Evolutionary conservation across 2,888 invertebrate genomes (phyloP), one percentile per base, ranked within the genome.

Genomic region (Magallana nippona): DNA sequence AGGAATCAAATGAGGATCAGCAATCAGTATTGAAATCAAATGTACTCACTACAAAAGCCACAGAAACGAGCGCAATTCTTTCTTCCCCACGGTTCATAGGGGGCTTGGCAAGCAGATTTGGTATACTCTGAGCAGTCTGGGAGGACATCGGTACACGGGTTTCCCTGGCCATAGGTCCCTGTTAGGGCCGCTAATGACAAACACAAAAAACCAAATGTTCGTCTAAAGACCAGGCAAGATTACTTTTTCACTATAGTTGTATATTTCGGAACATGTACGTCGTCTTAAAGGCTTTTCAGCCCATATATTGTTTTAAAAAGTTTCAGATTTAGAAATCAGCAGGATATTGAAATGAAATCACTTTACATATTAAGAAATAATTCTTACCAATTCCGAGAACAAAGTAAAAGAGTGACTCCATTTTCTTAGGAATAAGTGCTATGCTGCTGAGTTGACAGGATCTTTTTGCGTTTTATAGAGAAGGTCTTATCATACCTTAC

Each of bases 61-160:
- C 88, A 88, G 63, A 62, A 88, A 11, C 57, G 82, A 1, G 85
- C 78, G 78, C 88, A 88, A 84, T 86, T 86, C n/a, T 82, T 63
- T 55, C 78, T 63, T 5, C 79, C 86, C 88, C 88, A 88, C 5
- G 60, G n/a, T 27, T n/a, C 71, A 56, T 79, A 87, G 1, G 55
- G 19, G 0, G 78, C 78, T 10, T 13, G 58, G 55, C 88, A 88
- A 0, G 87, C 83, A 2, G 55, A 32, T n/a, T 79, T 77, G 0
- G 81, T 82, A 60, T 88, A 88, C 44, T 81, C 78, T 1, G 56
- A 55, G 60, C 88, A 88, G 57, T 87, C 87, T 44, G 82, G 60
- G 15, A 82, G 63, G 11, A 27, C 60, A 44, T 82, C 82, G 22
- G 22, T 17, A 55, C 82, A 82, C 8, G 10, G 10, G 71, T 71